A percentile compares a stretch with the other conserved stretches of the same genome.
These are phyloP conservation scores for Antheraea assamensis DNA, from an alignment of 2,888 invertebrate species.

Conservation along the genomic window DNA sequence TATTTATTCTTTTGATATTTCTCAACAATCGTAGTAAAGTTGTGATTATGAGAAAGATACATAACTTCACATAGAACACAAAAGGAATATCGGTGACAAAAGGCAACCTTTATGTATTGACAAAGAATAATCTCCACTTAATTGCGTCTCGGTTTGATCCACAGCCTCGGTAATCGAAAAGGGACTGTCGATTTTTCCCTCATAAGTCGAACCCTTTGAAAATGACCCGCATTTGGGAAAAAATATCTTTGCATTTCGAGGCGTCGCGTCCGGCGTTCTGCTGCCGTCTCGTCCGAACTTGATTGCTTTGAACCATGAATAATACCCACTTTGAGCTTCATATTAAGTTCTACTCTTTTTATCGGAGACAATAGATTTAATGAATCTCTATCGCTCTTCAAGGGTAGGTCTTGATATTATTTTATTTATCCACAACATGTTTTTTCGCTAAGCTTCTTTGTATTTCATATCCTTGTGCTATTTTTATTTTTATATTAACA, in stretches of 20 bases:
- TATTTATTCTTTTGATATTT: slow-evolving; percentile 18
- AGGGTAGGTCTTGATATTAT: slow-evolving; percentile 65
- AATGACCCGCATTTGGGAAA: slow-evolving; percentile 72
- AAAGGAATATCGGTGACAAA: slow-evolving; percentile 45
- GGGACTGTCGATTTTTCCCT: slow-evolving; percentile 66
- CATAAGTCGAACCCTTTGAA: slow-evolving; percentile 75
- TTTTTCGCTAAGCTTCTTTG: neutral
- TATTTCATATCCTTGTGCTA: neutral
- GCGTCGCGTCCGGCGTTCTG: slow-evolving; percentile 68
- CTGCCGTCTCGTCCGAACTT: slow-evolving; percentile 55
- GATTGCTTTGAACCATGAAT: slow-evolving; percentile 74
- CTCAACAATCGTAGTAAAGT: neutral
- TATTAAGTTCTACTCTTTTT: slow-evolving; percentile 74
- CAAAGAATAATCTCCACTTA: slow-evolving; percentile 64
- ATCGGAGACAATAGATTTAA: slow-evolving; percentile 80
- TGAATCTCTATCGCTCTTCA: slow-evolving; percentile 65
- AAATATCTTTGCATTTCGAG: slow-evolving; percentile 80
- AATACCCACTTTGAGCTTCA: slow-evolving; percentile 79
- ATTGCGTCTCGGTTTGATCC: slow-evolving; percentile 68
- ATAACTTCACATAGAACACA: slow-evolving; percentile 21
- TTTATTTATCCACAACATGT: slow-evolving; percentile 67
- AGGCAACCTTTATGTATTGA: slow-evolving; percentile 42
- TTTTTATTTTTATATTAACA: neutral
- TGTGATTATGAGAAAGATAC: slow-evolving; percentile 5
- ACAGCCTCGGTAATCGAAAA: slow-evolving; percentile 72